Base-by-base conservation (phyloP, 2,797 vertebrate genomes). In the Sebastes iracundus region DNA sequence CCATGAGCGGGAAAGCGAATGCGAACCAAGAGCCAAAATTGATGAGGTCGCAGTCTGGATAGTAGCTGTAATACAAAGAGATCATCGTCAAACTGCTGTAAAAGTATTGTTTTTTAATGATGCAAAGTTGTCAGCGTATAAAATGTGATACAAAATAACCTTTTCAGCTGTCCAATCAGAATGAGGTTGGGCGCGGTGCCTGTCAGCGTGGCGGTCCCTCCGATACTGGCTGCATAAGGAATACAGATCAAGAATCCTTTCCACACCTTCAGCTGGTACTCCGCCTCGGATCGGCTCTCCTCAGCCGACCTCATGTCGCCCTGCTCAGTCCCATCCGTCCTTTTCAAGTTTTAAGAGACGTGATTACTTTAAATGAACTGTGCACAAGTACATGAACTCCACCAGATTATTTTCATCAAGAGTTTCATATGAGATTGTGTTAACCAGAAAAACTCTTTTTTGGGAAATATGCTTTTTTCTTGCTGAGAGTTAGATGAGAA, bases 21-120 rank as follows among this genome's bases (percentile, higher is more conserved):
- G 98, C 93, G 94, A 99, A 99, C 99, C 99, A 99, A 83, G 98
- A 99, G 88, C 98, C 97, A 72, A 99, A 99, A 88, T 99, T 99
- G 90, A 99, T 97, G 64, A 97, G 87, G 78, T 99, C 98, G 61
- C 98, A 99, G 61, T 96, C 96, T 65, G 99, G 99, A 85, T 98
- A 99, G 93, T 97, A 97, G 86, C 99, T 99, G 87, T 61, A 92
- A 93, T 0, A 61, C 87, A 86, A 58, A 75, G 4, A 68, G n/a
- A 33, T 33, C 1, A 3, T 5, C 18, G 42, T 74, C 28, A 73
- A 23, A 61, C 10, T 27, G 5, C 3, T 16, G 2, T 4, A 30
- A 55, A 62, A 25, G 0, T 4, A 5, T n/a, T 23, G 3, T 20
- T 59, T 82, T 42, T 59, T 4, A 20, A 61, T n/a, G 3, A n/a